These are phyloP conservation scores for Hiodon alosoides DNA, from an alignment of 2,113 vertebrate genomes.

Conservation along the genomic window DNA sequence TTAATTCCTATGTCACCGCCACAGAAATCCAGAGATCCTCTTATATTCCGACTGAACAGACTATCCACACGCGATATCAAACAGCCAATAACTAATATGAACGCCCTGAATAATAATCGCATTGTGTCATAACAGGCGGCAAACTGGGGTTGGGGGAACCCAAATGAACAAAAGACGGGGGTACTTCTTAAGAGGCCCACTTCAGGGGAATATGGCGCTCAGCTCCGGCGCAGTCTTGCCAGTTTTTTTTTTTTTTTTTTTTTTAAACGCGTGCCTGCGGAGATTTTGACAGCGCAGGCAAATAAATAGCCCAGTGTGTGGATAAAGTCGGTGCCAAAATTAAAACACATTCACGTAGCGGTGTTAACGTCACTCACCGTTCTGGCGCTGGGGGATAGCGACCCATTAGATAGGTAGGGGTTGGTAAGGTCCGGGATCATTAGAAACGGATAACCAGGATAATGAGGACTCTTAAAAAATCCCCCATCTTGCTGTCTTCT, in stretches of 20 bases:
- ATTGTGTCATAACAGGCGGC: constrained; percentile 14
- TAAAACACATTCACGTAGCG: not conserved
- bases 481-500: constrained; percentile 72
- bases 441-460: constrained; percentile 83
- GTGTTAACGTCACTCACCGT: constrained; percentile 63
- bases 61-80: not conserved
- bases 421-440: constrained; percentile 83
- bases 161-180: constrained; percentile 24
- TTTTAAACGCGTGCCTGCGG: constrained; percentile 17
- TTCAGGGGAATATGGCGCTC: constrained; percentile 31
- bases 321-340: constrained; percentile 7
- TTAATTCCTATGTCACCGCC: not conserved
- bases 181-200: constrained; percentile 24
- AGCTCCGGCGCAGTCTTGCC: constrained; percentile 5
- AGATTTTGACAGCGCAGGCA: constrained; percentile 14
- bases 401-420: constrained; percentile 80
- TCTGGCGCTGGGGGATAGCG: constrained; percentile 70
- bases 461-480: constrained; percentile 75
- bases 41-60: not conserved
- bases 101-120: constrained; percentile 6
- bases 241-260: constrained; percentile 14
- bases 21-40: not conserved
- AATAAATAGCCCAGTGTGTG: constrained; percentile 7
- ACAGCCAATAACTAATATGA: not conserved
- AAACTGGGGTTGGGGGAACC: constrained; percentile 2